Conservation (phyloP, 2,113 vertebrate genomes). For the Chroicocephalus ridibundus region DNA sequence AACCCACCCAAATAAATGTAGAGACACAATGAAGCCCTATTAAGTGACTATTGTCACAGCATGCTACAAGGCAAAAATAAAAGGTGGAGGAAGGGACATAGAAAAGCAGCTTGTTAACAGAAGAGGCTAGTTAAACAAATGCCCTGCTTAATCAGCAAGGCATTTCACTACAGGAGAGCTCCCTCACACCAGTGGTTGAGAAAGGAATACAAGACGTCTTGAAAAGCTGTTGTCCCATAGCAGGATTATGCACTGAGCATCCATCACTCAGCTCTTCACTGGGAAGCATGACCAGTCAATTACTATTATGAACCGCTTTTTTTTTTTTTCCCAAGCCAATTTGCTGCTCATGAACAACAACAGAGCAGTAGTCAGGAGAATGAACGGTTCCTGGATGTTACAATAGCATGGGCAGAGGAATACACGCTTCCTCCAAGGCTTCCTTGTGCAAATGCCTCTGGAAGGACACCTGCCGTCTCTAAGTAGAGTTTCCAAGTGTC, state of each 20-base stretch:
- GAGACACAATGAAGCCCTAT: neutral
- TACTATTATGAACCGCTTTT: neutral
- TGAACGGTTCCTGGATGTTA: neutral
- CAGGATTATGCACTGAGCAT: neutral
- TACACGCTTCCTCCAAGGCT: neutral
- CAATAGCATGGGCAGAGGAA: neutral
- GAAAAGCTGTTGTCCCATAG: neutral
- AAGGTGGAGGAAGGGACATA: neutral
- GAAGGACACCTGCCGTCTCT: neutral
- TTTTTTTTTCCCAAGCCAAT: conserved; percentile 6
- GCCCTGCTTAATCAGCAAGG: neutral
- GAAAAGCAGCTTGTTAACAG: neutral
- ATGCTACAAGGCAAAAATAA: neutral
- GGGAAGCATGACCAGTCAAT: conserved; percentile 4
- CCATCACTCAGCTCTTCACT: neutral
- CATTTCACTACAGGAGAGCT: neutral
- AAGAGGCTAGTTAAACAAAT: neutral
- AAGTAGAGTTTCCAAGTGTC: neutral
- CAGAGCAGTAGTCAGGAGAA: neutral
- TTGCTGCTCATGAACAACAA: conserved; percentile 20
- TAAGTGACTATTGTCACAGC: neutral
- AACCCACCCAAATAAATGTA: neutral
- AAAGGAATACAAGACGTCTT: neutral
- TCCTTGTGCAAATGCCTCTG: neutral
- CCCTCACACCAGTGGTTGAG: neutral